phyloP scores from a whole-genome alignment of 2,888 invertebrate genomes.

The Xanthorhoe designata region DNA sequence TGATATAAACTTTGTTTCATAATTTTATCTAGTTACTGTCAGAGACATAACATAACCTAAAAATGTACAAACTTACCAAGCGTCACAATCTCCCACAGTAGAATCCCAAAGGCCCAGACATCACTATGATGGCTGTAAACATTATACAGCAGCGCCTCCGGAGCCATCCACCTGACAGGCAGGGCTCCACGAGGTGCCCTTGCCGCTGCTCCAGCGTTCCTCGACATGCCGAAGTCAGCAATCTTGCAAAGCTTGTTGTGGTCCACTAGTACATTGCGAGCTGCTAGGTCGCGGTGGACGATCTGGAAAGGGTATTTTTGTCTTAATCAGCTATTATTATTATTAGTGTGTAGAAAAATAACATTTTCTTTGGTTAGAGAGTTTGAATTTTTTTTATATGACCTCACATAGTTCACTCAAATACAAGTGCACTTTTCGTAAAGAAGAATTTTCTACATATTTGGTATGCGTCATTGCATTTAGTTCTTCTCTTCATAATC shows the following conservation, averaged over 20 bases:
- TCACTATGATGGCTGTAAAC: constrained; percentile 93
- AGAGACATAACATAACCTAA: no score
- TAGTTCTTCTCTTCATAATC: no score
- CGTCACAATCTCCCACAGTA: constrained; percentile 95
- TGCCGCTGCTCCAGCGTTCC: constrained; percentile 82
- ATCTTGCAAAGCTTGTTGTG: constrained; percentile 95
- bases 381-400: no score
- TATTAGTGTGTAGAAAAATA: no score
- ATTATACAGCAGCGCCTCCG: constrained; percentile 92
- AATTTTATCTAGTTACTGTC: no score
- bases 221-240: constrained; percentile 95
- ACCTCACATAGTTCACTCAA: no score
- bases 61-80: constrained; percentile 83
- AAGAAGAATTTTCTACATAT: no score
- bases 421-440: no score
- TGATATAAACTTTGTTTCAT: no score
- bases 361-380: no score
- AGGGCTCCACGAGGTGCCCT: constrained; percentile 85
- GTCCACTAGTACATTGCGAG: constrained; percentile 92
- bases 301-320: constrained; percentile 83
- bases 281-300: constrained; percentile 93
- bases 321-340: no score
- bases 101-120: constrained; percentile 94
- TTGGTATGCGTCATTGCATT: no score
- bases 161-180: constrained; percentile 94